Base-by-base conservation (phyloP, 2,113 vertebrate genomes). In the Felis catus region DNA sequence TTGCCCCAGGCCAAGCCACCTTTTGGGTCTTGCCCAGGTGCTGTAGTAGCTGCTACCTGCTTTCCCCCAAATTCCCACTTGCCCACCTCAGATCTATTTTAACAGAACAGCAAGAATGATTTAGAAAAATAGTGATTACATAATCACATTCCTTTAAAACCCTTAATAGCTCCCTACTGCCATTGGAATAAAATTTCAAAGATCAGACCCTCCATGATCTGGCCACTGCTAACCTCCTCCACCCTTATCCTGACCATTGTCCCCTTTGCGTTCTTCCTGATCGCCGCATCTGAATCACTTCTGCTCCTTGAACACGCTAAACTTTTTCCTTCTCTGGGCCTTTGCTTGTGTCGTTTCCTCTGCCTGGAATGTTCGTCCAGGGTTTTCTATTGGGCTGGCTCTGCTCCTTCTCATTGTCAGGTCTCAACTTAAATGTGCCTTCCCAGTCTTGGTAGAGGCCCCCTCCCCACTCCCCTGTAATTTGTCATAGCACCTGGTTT, bases 81-180 rank as follows among this genome's bases (percentile, higher is more conserved):
- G 81, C 21, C 84, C 41, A 84, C 61, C 51, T 95, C 29, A 51
- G 74, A 80, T 97, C 63, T 39, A 25, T 92, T 93, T 90, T 78
- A 95, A 83, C 33, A 70, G 66, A 89, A 33, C 25, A 63, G 31
- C 45, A 70, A 70, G 88, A 87, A 65, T 25, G 58, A 70, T 63
- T 61, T 45, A 84, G 83, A 90, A 92, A 73, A 81, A 36, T 65
- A 94, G 58, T 83, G 36, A 88, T 86, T 85, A 68, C 71, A 92
- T 73, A 29, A 73, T 73, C 63, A 88, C 41, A 89, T 68, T 94
- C 61, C 21, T 78, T 55, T 90, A 48, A 91, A 90, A 91, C n/a
- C 48, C 48, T 74, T 58, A 33, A 51, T 73, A 80, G 27, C 36
- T 96, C 68, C 65, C 71, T 94, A 16, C 81, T 74, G 82, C 33